Evolutionary conservation across 2,888 invertebrate species (phyloP).

Genomic region (Linhomoeus sp.): DNA sequence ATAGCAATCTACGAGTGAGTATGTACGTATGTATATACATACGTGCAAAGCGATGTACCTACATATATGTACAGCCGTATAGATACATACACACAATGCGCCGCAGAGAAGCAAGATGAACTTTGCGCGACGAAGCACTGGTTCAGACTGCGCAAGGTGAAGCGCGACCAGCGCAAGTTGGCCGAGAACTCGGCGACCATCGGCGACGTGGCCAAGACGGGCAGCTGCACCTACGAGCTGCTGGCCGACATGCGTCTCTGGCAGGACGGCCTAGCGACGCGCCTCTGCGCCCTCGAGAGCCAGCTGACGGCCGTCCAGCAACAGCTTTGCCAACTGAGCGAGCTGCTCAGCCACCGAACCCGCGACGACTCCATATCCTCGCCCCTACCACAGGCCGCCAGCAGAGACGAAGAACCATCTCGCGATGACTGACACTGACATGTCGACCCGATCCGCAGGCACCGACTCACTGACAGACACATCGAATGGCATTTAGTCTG

Average conservation of each 20-base stretch:
- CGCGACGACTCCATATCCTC: too few species aligned
- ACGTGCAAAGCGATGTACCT: neutral
- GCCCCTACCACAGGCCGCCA: too few species aligned
- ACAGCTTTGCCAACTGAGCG: too few species aligned
- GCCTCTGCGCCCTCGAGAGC: constrained; percentile 62
- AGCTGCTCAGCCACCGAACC: too few species aligned
- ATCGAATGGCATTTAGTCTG: too few species aligned
- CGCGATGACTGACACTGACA: too few species aligned
- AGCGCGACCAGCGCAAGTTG: constrained; percentile 97
- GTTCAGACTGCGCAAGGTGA: constrained; percentile 80
- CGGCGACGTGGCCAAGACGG: constrained; percentile 99
- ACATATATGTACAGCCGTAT: neutral
- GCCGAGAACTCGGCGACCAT: constrained; percentile 98
- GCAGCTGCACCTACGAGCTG: constrained; percentile 90
- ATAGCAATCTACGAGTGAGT: constrained; percentile 91
- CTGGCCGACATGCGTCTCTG: constrained; percentile 89
- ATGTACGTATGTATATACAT: neutral
- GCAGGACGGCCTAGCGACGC: constrained; percentile 77
- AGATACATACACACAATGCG: neutral
- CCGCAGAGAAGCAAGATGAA: too few species aligned
- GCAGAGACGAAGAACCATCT: too few species aligned
- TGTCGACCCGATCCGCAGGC: too few species aligned
- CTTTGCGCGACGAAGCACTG: neutral
- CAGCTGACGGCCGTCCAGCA: constrained; percentile 12
- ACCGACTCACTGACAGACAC: too few species aligned